Conservation (phyloP, 1,140 invertebrate genomes). For the Saccostrea cuccullata region DNA sequence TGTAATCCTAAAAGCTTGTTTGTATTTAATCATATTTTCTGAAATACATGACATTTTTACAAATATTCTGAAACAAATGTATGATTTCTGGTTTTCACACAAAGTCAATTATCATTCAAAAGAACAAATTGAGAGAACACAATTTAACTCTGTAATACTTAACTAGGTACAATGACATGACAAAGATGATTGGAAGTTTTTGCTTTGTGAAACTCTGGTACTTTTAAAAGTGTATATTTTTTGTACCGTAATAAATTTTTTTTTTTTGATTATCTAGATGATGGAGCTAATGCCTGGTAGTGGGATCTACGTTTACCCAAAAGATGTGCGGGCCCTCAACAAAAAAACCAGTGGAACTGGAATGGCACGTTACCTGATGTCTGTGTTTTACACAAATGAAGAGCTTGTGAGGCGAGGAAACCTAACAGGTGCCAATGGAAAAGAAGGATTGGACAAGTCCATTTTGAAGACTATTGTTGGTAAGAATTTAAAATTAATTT, state of each 20-base stretch:
- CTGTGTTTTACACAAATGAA: constrained; percentile 36
- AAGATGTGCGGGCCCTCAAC: neutral
- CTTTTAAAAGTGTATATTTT: too few species aligned
- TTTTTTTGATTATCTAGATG: constrained; percentile 17
- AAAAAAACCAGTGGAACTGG: neutral
- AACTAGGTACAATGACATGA: too few species aligned
- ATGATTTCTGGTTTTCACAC: too few species aligned
- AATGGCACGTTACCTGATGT: constrained; percentile 23
- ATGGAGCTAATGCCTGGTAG: constrained; percentile 29
- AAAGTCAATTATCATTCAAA: too few species aligned
- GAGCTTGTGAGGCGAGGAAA: neutral
- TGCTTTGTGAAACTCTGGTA: too few species aligned
- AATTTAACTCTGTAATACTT: too few species aligned
- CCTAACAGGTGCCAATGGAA: constrained; percentile 16
- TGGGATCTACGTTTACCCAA: constrained; percentile 3
- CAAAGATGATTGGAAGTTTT: too few species aligned
- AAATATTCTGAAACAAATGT: too few species aligned
- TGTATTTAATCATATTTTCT: too few species aligned
- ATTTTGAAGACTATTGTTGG: constrained; percentile 24
- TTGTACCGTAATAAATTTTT: neutral
- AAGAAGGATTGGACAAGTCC: neutral
- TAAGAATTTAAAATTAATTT: constrained; percentile 27
- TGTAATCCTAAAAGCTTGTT: too few species aligned
- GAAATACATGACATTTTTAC: too few species aligned
- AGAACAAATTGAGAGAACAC: too few species aligned